phyloP scores from a whole-genome alignment of 1,140 invertebrate species.

The Scaptomyza graminum region DNA sequence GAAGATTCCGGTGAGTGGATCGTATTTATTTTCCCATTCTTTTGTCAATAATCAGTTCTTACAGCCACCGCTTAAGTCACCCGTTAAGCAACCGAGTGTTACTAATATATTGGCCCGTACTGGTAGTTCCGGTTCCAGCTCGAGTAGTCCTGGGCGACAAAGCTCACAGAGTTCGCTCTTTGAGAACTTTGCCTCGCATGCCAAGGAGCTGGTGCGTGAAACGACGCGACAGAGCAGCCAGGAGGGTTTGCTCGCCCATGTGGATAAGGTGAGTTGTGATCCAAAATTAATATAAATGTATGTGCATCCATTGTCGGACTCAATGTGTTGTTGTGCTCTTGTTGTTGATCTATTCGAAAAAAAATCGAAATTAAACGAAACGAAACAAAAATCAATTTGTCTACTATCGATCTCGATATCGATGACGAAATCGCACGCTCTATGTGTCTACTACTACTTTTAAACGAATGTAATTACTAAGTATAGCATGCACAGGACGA shows the following conservation, averaged over 20 bases:
- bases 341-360: slow-evolving; percentile 36
- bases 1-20: slow-evolving; percentile 67
- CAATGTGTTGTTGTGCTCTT: slow-evolving; percentile 61
- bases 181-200: slow-evolving; percentile 93
- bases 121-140: slow-evolving; percentile 87
- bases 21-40: not conserved
- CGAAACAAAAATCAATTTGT: slow-evolving; percentile 3
- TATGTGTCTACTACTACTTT: slow-evolving; percentile 51
- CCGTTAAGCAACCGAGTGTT: slow-evolving; percentile 87
- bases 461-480: slow-evolving; percentile 36
- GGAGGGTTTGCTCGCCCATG: slow-evolving; percentile 93
- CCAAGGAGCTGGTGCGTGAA: slow-evolving; percentile 93
- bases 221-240: slow-evolving; percentile 94
- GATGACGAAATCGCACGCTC: slow-evolving; percentile 36
- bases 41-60: not conserved
- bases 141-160: slow-evolving; percentile 86
- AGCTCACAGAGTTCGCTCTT: slow-evolving; percentile 92
- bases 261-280: slow-evolving; percentile 89
- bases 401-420: slow-evolving; percentile 9
- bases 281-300: not conserved
- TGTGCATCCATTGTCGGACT: slow-evolving; percentile 26
- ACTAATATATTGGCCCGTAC: slow-evolving; percentile 87
- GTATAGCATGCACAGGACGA: slow-evolving; percentile 77
- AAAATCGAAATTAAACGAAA: slow-evolving; percentile 5
- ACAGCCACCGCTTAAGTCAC: slow-evolving; percentile 84